phyloP scores from a whole-genome alignment of 2,797 vertebrate species.

The Thamnophis elegans region DNA sequence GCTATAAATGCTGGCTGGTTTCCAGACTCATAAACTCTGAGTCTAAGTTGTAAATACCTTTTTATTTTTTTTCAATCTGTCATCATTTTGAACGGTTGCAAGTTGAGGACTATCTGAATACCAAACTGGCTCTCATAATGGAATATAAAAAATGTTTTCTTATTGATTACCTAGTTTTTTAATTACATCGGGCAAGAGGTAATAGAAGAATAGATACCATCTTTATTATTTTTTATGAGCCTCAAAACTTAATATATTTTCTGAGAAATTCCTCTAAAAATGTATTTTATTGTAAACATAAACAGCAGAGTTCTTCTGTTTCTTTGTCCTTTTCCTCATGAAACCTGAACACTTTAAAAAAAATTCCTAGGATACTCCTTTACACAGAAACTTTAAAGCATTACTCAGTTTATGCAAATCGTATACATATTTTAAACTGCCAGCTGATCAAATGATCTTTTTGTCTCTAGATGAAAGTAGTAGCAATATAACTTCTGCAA shows the following conservation, averaged over 20 bases:
- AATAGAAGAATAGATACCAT: background rate
- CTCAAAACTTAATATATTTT: background rate
- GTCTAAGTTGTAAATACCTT: background rate
- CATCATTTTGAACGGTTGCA: background rate
- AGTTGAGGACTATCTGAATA: background rate
- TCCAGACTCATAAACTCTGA: background rate
- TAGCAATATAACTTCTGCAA: background rate
- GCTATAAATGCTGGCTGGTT: background rate
- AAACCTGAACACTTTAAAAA: background rate
- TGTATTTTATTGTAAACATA: background rate
- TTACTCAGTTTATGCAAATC: background rate
- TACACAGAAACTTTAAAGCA: background rate
- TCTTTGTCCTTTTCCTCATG: background rate
- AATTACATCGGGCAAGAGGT: background rate
- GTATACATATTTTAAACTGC: background rate
- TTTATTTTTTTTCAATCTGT: background rate
- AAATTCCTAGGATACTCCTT: background rate
- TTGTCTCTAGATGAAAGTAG: background rate
- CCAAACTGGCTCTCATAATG: background rate
- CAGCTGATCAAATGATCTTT: background rate
- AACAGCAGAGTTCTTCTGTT: background rate
- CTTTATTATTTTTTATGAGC: background rate
- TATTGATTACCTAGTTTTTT: background rate
- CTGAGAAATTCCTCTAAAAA: background rate
- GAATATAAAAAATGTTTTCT: background rate